Evolutionary conservation across 2,888 invertebrate genomes (phyloP).

Genomic region (Crocallis elinguaria): DNA sequence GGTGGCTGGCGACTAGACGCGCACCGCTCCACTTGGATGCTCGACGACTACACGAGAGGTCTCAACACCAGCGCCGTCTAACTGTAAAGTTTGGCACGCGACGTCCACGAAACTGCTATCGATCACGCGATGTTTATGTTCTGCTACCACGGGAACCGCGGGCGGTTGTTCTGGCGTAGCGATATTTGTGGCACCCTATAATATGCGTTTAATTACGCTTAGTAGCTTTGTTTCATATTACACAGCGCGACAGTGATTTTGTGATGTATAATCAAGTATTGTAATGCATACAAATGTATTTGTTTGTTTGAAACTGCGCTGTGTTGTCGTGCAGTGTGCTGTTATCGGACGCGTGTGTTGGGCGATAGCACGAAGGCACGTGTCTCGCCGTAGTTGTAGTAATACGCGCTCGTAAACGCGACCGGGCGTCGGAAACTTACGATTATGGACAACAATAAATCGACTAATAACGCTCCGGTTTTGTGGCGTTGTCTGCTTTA

Average conservation of each 20-base stretch:
- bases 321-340: conserved; percentile 38
- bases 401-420: conserved; percentile 55
- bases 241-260: conserved; percentile 28
- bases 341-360: conserved; percentile 51
- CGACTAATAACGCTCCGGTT: conserved; percentile 6
- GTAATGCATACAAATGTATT: conserved; percentile 30
- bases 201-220: conserved; percentile 49
- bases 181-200: conserved; percentile 48
- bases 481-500: conserved; percentile 11
- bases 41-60: conserved; percentile 50
- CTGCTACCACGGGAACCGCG: conserved; percentile 78
- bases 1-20: conserved; percentile 53
- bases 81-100: conserved; percentile 47
- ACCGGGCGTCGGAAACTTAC: conserved; percentile 19
- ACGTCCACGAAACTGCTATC: conserved; percentile 61
- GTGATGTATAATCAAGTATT: conserved; percentile 19
- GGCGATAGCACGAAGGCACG: conserved; percentile 50
- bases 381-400: conserved; percentile 54
- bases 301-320: conserved; percentile 39
- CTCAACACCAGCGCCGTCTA: conserved; percentile 43
- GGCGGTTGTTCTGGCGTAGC: conserved; percentile 55
- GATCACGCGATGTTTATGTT: conserved; percentile 78
- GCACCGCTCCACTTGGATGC: conserved; percentile 57
- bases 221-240: conserved; percentile 38
- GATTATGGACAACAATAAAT: conserved; percentile 27